Evolutionary conservation across 2,797 vertebrate species (phyloP).

Genomic region (Gadopsis bispinosus): DNA sequence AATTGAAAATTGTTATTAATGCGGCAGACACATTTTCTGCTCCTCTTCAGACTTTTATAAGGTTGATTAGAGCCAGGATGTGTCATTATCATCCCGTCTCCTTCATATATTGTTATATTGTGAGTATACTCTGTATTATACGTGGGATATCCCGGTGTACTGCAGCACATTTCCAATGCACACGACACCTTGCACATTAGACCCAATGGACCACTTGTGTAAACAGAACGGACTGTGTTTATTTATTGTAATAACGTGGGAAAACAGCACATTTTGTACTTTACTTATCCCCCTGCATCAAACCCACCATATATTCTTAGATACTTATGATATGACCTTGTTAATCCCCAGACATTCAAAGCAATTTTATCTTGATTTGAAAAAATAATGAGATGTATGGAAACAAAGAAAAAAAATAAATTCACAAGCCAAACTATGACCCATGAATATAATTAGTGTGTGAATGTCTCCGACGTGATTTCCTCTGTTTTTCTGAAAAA

Average conservation of each 20-base stretch:
- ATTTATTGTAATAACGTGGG: conserved; percentile 55
- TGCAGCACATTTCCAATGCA: conserved; percentile 33
- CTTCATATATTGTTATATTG: conserved; percentile 60
- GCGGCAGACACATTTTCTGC: conserved; percentile 85
- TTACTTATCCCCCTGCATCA: conserved; percentile 51
- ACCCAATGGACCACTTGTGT: conserved; percentile 54
- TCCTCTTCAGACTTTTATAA: conserved; percentile 85
- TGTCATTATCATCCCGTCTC: conserved; percentile 73
- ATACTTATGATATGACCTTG: conserved; percentile 63
- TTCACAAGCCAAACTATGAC: conserved; percentile 52
- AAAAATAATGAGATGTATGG: conserved; percentile 72
- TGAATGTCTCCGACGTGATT: conserved; percentile 17
- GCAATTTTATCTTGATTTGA: conserved; percentile 72
- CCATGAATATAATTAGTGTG: conserved; percentile 55
- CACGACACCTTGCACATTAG: conserved; percentile 40
- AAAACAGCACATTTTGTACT: conserved; percentile 67
- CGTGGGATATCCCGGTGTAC: conserved; percentile 31
- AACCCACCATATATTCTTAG: conserved; percentile 49
- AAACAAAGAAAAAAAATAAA: conserved; percentile 53
- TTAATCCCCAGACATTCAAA: conserved; percentile 67
- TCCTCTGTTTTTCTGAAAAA: conserved; percentile 13
- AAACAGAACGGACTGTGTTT: conserved; percentile 47
- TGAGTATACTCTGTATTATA: conserved; percentile 66
- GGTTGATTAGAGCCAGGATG: conserved; percentile 75
- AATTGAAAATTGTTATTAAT: conserved; percentile 95